These are phyloP conservation scores for Cephus nigrinus DNA, from an alignment of 2,888 invertebrate genomes.

Conservation along the genomic window DNA sequence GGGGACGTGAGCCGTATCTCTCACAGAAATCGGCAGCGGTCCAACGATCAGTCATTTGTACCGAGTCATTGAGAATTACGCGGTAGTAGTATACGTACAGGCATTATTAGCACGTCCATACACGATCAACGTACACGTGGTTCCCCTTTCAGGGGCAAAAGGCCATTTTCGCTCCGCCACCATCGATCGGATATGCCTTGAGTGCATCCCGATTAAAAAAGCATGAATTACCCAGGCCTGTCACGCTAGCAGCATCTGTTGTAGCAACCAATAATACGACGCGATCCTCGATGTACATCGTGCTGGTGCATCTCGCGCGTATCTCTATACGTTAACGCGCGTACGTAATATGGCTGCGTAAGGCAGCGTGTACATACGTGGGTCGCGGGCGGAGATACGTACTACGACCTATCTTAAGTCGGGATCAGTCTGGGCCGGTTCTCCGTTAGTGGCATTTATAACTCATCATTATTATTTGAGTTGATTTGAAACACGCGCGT, in stretches of 20 bases:
- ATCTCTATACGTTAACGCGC: conserved; percentile 8
- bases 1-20: neutral
- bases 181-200: neutral
- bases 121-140: neutral
- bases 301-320: neutral
- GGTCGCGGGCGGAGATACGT: conserved; percentile 46
- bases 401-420: conserved; percentile 50
- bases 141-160: neutral
- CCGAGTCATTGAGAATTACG: neutral
- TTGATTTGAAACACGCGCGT: conserved; percentile 54
- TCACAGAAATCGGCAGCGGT: neutral
- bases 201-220: neutral
- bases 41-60: neutral
- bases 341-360: conserved; percentile 17
- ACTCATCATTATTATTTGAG: conserved; percentile 58
- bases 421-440: conserved; percentile 55
- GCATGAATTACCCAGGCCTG: neutral
- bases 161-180: neutral
- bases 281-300: neutral
- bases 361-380: conserved; percentile 35
- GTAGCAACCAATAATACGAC: neutral
- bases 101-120: neutral
- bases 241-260: neutral
- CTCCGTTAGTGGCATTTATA: conserved; percentile 51
- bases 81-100: neutral